Evolutionary conservation across 2,797 vertebrate species (phyloP), one percentile per base, ranked within the genome.

Genomic region (Bufotes viridis): DNA sequence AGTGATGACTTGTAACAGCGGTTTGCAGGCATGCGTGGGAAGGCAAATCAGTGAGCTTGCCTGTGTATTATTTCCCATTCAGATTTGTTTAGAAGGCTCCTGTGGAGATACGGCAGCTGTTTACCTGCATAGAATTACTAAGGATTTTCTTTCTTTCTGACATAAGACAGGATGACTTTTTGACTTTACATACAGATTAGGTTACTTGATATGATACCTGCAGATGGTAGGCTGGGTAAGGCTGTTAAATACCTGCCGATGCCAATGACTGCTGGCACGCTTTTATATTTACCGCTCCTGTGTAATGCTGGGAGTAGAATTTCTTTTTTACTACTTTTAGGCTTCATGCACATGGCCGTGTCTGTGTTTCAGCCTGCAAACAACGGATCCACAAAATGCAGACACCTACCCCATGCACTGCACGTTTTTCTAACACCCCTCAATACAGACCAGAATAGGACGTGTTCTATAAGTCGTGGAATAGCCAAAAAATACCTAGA

Each of bases 51-150:
- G 51, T 24, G 61, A 70, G 51, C 14, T 70, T 49, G 61, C 22
- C 72, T 70, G 61, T 29, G 51, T 78, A 89, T 86, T 86, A 75
- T 86, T 86, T 78, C 61, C 34, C 80, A 76, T 78, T 89, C 26
- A 51, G 34, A 78, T 82, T 78, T 82, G 74, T 86, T 82, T 70
- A 82, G 84, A 63, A 53, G 15, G 24, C 61, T 78, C 84, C 84
- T 86, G 88, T 53, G 80, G 88, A 70, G 84, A 78, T 78, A 3
- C 74, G 20, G 29, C 80, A 86, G 84, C 72, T 86, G 79, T 82
- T 86, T 89, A 89, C 88, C 84, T 86, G 84, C 84, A 61, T 67
- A 51, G 72, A 78, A 82, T 89, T 69, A 78, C 70, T 60, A 51
- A 49, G 26, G 42, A 67, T 55, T 85, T 89, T 49, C 13, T 24